These are phyloP conservation scores for Istiophorus platypterus DNA, from an alignment of 2,113 vertebrate species.

Conservation along the genomic window DNA sequence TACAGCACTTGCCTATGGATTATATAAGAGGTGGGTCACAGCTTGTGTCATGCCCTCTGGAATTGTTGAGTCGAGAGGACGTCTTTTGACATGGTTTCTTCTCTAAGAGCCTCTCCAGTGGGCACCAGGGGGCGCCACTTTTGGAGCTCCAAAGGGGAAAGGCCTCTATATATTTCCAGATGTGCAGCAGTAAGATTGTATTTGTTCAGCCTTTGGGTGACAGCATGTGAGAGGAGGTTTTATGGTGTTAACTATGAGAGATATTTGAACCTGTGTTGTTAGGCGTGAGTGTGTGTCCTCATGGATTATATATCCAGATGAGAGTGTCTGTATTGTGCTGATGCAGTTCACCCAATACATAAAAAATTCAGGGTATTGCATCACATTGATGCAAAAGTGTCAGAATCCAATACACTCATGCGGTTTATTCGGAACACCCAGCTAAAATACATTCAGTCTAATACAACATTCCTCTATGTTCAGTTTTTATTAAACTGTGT, in stretches of 20 bases:
- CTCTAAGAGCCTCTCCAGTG: neutral
- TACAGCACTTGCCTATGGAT: conserved; percentile 33
- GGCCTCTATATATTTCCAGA: conserved; percentile 29
- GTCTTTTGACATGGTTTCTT: conserved; percentile 1
- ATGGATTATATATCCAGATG: neutral
- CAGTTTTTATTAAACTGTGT: no score
- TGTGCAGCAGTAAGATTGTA: conserved; percentile 23
- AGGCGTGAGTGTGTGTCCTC: neutral
- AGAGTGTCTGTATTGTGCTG: neutral
- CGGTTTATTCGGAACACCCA: neutral
- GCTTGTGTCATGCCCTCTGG: conserved; percentile 51
- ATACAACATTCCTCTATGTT: neutral
- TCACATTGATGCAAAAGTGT: neutral
- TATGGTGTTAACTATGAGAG: neutral
- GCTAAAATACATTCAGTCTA: neutral
- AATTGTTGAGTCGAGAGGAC: conserved; percentile 39
- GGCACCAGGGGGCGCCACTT: conserved; percentile 54
- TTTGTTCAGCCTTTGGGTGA: conserved; percentile 15
- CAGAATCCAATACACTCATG: neutral
- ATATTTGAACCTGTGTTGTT: neutral
- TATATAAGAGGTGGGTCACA: conserved; percentile 64
- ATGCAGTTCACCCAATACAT: neutral
- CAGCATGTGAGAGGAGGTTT: neutral
- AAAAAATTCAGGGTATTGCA: neutral
- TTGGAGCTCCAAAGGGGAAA: neutral